Conservation (phyloP, 1,140 invertebrate species). For the Papilio aristodemus region DNA sequence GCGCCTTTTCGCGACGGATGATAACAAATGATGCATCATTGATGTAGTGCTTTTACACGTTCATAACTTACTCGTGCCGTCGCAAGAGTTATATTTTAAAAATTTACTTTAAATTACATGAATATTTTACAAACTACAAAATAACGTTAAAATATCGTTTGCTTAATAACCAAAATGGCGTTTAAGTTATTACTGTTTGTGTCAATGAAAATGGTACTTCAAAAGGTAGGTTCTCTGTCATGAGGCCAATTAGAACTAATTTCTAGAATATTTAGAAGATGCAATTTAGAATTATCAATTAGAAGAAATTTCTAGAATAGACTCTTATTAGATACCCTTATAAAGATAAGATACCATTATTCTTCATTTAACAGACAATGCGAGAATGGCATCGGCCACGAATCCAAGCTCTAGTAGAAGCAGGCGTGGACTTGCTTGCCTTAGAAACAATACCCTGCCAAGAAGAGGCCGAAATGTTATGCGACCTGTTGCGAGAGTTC, state of each 20-base stretch:
- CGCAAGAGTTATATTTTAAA: neutral
- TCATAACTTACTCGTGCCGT: conserved; percentile 10
- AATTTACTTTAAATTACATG: neutral
- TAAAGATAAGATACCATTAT: neutral
- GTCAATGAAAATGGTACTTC: too few relatives aligned
- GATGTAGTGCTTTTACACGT: conserved; percentile 16
- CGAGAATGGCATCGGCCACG: conserved; percentile 90
- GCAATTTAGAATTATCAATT: too few relatives aligned
- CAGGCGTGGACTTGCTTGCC: conserved; percentile 90
- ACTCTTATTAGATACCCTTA: too few relatives aligned
- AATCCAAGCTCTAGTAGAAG: conserved; percentile 87
- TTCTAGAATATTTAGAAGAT: too few relatives aligned
- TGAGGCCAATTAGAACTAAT: too few relatives aligned
- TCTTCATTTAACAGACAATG: conserved; percentile 77
- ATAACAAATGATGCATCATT: conserved; percentile 17
- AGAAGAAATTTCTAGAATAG: too few relatives aligned
- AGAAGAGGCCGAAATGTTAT: conserved; percentile 89
- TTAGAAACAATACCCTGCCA: conserved; percentile 94
- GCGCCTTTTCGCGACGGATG: conserved; percentile 1
- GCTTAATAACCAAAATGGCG: neutral
- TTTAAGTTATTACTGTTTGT: too few relatives aligned
- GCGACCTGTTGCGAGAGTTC: conserved; percentile 88
- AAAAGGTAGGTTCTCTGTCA: too few relatives aligned
- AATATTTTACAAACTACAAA: neutral
- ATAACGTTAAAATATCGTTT: neutral